These are phyloP conservation scores for Formica exsecta DNA, from an alignment of 1,140 invertebrate genomes.

Conservation along the genomic window DNA sequence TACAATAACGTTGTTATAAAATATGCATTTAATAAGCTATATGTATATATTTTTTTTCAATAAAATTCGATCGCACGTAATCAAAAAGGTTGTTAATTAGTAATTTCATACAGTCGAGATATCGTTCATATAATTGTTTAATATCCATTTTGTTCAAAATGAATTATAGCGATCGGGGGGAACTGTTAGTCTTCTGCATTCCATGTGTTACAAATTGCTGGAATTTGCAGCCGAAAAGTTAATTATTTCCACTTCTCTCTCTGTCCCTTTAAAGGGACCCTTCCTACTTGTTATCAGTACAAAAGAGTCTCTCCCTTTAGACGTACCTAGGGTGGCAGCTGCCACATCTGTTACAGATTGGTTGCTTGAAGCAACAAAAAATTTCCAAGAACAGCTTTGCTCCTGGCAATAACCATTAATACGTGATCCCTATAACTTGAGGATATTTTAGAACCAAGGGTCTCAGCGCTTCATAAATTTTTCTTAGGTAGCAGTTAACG, in stretches of 20 bases:
- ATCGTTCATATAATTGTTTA: background rate
- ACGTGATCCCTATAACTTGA: slow-evolving; percentile 65
- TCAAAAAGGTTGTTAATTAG: slow-evolving; percentile 8
- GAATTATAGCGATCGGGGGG: background rate
- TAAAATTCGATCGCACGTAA: background rate
- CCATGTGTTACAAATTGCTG: slow-evolving; percentile 31
- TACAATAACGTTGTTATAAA: background rate
- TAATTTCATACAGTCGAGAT: slow-evolving; percentile 9
- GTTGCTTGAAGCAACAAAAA: slow-evolving; percentile 71
- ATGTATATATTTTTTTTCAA: slow-evolving; percentile 3
- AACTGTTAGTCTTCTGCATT: slow-evolving; percentile 1
- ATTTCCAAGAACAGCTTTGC: slow-evolving; percentile 70
- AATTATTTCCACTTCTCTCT: slow-evolving; percentile 47
- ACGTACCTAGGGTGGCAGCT: slow-evolving; percentile 70
- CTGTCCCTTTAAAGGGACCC: slow-evolving; percentile 58
- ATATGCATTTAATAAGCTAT: background rate
- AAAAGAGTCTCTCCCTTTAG: slow-evolving; percentile 59
- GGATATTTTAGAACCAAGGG: slow-evolving; percentile 64
- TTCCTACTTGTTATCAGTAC: slow-evolving; percentile 71
- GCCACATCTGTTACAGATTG: slow-evolving; percentile 76
- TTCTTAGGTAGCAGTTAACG: slow-evolving; percentile 54
- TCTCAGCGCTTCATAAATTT: slow-evolving; percentile 66
- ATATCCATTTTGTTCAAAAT: slow-evolving; percentile 18
- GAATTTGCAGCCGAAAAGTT: slow-evolving; percentile 42
- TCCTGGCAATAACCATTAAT: slow-evolving; percentile 76